phyloP scores from a whole-genome alignment of 1,140 invertebrate genomes.

The Asbolus verrucosus region DNA sequence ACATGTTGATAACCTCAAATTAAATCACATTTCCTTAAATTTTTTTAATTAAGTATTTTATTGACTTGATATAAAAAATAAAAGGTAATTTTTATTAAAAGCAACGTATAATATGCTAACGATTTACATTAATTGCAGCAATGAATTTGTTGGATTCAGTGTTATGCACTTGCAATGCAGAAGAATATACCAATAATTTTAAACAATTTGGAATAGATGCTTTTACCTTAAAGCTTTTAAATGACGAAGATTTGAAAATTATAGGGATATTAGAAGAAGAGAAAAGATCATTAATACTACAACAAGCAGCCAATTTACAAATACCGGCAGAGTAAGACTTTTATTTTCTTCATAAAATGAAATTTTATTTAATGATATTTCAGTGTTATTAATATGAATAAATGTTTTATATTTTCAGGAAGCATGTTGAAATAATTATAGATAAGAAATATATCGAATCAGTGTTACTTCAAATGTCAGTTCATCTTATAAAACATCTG shows the following conservation, averaged over 20 bases:
- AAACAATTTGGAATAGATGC: conserved; percentile 47
- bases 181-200: conserved; percentile 49
- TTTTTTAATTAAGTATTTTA: no score
- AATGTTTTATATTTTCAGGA: conserved; percentile 29
- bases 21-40: no score
- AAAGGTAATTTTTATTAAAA: no score
- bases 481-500: conserved; percentile 48
- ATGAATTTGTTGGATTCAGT: conserved; percentile 53
- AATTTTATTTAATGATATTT: no score
- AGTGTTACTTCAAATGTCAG: conserved; percentile 33
- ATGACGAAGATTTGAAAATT: conserved; percentile 51
- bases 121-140: not conserved
- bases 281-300: conserved; percentile 36
- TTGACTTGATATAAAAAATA: no score
- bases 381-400: no score
- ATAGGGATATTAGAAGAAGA: conserved; percentile 50
- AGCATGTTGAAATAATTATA: conserved; percentile 36
- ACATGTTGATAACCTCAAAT: no score
- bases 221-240: conserved; percentile 44
- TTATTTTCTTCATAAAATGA: no score
- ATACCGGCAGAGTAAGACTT: conserved; percentile 48
- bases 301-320: conserved; percentile 45
- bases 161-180: conserved; percentile 44
- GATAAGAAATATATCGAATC: conserved; percentile 35
- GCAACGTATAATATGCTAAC: no score